Conservation (phyloP, 2,113 vertebrate species). For the Alouatta palliata region DNA sequence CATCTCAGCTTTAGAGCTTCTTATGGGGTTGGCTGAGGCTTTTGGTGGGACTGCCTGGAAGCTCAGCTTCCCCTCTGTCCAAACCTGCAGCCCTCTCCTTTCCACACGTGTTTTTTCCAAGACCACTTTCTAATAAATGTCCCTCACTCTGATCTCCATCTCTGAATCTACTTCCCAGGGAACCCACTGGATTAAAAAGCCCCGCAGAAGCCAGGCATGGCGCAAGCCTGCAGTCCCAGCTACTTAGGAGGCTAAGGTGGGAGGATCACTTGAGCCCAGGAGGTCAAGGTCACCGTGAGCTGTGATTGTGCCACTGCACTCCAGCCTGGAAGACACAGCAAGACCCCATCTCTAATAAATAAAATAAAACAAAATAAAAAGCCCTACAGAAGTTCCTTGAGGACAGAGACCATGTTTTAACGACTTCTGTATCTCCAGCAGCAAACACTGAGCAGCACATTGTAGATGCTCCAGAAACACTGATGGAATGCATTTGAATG, state of each 20-base stretch:
- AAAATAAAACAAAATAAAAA: not conserved
- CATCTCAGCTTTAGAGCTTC: too few relatives aligned
- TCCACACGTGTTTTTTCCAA: not conserved
- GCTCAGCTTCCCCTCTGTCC: not conserved
- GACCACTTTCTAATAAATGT: not conserved
- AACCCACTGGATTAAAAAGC: not conserved
- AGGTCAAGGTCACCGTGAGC: too few relatives aligned
- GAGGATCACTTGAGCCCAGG: too few relatives aligned
- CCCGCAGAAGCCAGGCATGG: not conserved
- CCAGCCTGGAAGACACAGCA: too few relatives aligned
- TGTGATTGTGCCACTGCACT: too few relatives aligned
- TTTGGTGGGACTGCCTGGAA: accelerated
- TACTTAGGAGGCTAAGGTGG: too few relatives aligned
- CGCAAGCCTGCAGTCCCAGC: too few relatives aligned
- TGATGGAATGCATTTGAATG: not conserved
- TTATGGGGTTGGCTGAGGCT: not conserved
- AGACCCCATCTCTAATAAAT: too few relatives aligned
- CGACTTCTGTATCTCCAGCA: not conserved
- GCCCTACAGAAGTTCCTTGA: not conserved
- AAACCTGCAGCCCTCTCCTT: accelerated
- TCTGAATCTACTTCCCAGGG: not conserved
- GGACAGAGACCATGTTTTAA: not conserved
- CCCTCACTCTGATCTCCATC: not conserved
- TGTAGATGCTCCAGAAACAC: not conserved
- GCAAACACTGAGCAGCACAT: not conserved